A percentile compares a stretch with the other conserved stretches of the same genome.
These are phyloP conservation scores for Tinea semifulvella DNA, from an alignment of 2,888 invertebrate genomes.

Conservation along the genomic window DNA sequence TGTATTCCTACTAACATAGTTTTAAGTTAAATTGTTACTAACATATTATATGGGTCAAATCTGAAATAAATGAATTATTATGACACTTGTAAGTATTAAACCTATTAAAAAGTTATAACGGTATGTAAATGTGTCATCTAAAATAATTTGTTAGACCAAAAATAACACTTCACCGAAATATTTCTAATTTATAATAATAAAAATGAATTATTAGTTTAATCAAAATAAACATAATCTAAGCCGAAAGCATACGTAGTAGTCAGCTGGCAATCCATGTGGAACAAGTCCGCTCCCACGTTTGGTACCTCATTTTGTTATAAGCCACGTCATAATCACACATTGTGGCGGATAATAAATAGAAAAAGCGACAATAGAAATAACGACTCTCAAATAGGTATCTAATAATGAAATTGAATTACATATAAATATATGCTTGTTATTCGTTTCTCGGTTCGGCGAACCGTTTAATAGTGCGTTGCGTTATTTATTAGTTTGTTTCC, in stretches of 20 bases:
- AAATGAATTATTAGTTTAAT: not conserved
- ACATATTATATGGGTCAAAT: too few relatives aligned
- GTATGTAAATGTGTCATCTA: too few relatives aligned
- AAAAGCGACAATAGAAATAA: conserved; percentile 64
- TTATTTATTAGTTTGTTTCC: conserved; percentile 49
- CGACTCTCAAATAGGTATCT: conserved; percentile 58
- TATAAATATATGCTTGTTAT: conserved; percentile 55
- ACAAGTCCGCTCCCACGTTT: conserved; percentile 48
- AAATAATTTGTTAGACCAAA: too few relatives aligned
- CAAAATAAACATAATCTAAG: not conserved
- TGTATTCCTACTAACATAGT: too few relatives aligned
- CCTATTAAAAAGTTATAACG: too few relatives aligned
- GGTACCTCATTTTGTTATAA: conserved; percentile 48
- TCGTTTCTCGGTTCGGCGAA: conserved; percentile 51
- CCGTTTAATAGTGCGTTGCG: conserved; percentile 47
- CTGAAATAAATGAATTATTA: too few relatives aligned
- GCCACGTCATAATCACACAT: conserved; percentile 62
- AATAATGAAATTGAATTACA: conserved; percentile 62
- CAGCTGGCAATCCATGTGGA: conserved; percentile 32
- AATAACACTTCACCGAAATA: too few relatives aligned
- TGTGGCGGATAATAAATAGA: conserved; percentile 60
- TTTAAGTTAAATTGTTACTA: too few relatives aligned
- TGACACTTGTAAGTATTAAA: too few relatives aligned
- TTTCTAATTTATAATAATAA: too few relatives aligned
- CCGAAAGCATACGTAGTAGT: conserved; percentile 8